Conservation (phyloP, 1,140 invertebrate genomes). For the Dendrolimus kikuchii region DNA sequence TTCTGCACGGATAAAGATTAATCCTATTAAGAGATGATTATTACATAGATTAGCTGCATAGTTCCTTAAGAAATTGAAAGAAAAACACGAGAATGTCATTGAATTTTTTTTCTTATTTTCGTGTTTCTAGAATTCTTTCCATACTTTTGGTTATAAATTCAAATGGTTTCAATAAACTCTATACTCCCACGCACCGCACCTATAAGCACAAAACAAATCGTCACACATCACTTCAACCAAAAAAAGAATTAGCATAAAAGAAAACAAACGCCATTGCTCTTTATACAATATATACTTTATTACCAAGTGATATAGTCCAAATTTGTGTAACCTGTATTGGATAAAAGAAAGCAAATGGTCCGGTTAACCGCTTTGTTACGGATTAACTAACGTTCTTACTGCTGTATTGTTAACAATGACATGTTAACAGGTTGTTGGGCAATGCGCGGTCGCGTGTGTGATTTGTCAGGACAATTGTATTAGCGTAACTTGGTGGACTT, state of each 20-base stretch:
- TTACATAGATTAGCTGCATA: no score
- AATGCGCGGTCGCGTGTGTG: constrained; percentile 19
- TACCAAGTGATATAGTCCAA: not conserved
- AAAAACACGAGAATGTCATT: not conserved
- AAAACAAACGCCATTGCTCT: constrained; percentile 6
- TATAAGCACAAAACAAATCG: not conserved
- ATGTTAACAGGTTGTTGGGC: constrained; percentile 33
- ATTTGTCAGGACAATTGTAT: constrained; percentile 2
- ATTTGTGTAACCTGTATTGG: constrained; percentile 1
- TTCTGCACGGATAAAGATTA: no score
- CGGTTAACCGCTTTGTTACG: constrained; percentile 43
- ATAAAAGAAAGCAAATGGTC: constrained; percentile 53
- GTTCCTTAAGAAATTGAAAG: no score
- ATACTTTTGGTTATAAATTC: not conserved
- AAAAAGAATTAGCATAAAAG: constrained; percentile 3
- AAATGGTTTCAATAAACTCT: not conserved
- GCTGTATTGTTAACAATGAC: constrained; percentile 36
- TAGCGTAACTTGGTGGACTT: no score
- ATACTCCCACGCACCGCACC: constrained; percentile 8
- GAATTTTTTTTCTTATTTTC: not conserved
- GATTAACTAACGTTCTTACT: constrained; percentile 20
- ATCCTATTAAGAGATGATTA: no score
- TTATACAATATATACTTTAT: no score
- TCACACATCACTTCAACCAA: not conserved
- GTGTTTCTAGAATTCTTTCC: not conserved